phyloP scores from a whole-genome alignment of 2,797 vertebrate species.

The Erpetoichthys calabaricus region DNA sequence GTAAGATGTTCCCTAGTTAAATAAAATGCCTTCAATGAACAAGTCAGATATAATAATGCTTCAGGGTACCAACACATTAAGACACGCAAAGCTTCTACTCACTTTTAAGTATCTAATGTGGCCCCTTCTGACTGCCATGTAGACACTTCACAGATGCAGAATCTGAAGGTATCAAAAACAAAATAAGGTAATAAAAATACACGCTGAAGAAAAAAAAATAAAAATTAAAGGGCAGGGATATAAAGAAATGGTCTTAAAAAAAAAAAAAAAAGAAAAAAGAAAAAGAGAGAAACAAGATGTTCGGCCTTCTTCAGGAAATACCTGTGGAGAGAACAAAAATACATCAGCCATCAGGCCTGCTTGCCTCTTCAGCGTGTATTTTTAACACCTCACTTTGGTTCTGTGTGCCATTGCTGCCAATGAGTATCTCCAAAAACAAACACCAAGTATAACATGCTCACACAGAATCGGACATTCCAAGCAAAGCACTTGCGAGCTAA shows the following conservation, averaged over 20 bases:
- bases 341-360: slow-evolving; percentile 14
- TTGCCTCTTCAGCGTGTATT: slow-evolving; percentile 6
- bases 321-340: slow-evolving; percentile 29
- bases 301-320: slow-evolving; percentile 24
- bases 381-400: slow-evolving; percentile 8
- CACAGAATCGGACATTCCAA: too few species aligned
- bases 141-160: slow-evolving; percentile 61
- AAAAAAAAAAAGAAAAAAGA: slow-evolving; percentile 17
- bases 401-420: too few species aligned
- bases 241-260: slow-evolving; percentile 16
- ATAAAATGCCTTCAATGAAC: too few species aligned
- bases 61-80: neutral
- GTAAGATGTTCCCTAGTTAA: too few species aligned
- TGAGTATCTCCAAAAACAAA: too few species aligned
- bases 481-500: too few species aligned
- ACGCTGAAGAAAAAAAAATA: slow-evolving; percentile 19
- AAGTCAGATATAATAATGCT: too few species aligned
- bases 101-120: slow-evolving; percentile 66
- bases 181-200: slow-evolving; percentile 33
- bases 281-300: slow-evolving; percentile 10
- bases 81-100: slow-evolving; percentile 37
- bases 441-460: too few species aligned
- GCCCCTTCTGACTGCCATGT: slow-evolving; percentile 70
- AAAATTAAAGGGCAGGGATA: slow-evolving; percentile 4
- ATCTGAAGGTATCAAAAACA: slow-evolving; percentile 33